A percentile compares a stretch with the other conserved stretches of the same genome.
phyloP scores from a whole-genome alignment of 2,888 invertebrate genomes.

The Perdita meconis region DNA sequence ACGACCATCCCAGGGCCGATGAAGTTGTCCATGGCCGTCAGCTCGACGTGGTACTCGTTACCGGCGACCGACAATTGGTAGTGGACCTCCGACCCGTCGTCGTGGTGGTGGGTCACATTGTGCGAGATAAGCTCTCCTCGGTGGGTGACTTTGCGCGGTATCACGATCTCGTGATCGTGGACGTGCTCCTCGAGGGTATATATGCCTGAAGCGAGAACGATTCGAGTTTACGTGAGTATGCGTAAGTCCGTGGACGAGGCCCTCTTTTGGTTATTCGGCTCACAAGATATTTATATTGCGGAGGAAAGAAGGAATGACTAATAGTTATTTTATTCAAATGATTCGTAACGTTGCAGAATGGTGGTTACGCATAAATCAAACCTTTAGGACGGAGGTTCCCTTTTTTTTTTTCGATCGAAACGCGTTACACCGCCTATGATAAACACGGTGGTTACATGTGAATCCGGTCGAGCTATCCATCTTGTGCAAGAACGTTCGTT shows the following conservation, averaged over 20 bases:
- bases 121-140: slow-evolving; percentile 87
- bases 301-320: too few species aligned
- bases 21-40: slow-evolving; percentile 81
- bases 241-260: too few species aligned
- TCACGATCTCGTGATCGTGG: slow-evolving; percentile 86
- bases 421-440: neutral
- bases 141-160: slow-evolving; percentile 87
- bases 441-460: neutral
- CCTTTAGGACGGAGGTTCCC: neutral
- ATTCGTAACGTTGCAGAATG: too few species aligned
- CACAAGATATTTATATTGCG: too few species aligned
- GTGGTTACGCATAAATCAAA: too few species aligned
- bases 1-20: slow-evolving; percentile 87
- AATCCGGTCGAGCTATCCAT: neutral
- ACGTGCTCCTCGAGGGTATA: slow-evolving; percentile 85
- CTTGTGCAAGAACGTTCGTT: neutral
- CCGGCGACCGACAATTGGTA: slow-evolving; percentile 84
- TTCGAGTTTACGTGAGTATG: neutral
- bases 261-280: too few species aligned
- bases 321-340: too few species aligned
- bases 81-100: slow-evolving; percentile 85
- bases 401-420: neutral
- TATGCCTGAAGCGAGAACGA: slow-evolving; percentile 81
- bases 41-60: slow-evolving; percentile 81
- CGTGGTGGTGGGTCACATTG: slow-evolving; percentile 85